Evolutionary conservation across 2,888 invertebrate genomes (phyloP), one percentile per base, ranked within the genome.

Genomic region (Scaptomyza polygonia): DNA sequence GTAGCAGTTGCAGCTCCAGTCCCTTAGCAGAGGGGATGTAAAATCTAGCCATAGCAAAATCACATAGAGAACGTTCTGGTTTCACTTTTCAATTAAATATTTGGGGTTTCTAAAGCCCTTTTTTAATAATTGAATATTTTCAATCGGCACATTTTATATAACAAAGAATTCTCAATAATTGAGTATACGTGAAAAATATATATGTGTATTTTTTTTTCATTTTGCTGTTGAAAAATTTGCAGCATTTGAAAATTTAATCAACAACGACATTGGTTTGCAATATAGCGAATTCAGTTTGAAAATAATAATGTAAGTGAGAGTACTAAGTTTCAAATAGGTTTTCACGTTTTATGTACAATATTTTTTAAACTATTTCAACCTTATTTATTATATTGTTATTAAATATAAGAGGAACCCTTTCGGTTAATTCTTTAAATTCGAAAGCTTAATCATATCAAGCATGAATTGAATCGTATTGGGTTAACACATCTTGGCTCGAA

Each of bases 11-110:
- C n/a, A n/a, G n/a, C n/a, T n/a, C n/a, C 27, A 7, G 11, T 9
- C 12, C 49, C 34, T 8, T 42, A 47, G 18, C 45, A 8, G 30
- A 36, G 30, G 61, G 40, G 9, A 67, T 64, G 59, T 65, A 58
- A 66, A 68, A 66, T 51, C 61, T 74, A 67, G 63, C 47, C 67
- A 39, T 36, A 40, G 49, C n/a, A 40, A 45, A 55, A 58, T 40
- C 52, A 64, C 64, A 54, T 25, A 8, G 36, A 11, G 62, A 66
- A 75, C 73, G 75, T 75, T 45, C 5, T 25, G 53, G 34, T 61
- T 51, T 39, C 39, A 34, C 45, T 62, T 54, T 58, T 63, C 80
- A 79, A 75, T 86, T 79, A 75, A 86, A 86, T 83, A 83, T 82
- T 79, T 68, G 47, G 27, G 58, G 49, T 42, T 44, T 21, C 12